phyloP scores from a whole-genome alignment of 1,140 invertebrate genomes.

The Drosophila triauraria region DNA sequence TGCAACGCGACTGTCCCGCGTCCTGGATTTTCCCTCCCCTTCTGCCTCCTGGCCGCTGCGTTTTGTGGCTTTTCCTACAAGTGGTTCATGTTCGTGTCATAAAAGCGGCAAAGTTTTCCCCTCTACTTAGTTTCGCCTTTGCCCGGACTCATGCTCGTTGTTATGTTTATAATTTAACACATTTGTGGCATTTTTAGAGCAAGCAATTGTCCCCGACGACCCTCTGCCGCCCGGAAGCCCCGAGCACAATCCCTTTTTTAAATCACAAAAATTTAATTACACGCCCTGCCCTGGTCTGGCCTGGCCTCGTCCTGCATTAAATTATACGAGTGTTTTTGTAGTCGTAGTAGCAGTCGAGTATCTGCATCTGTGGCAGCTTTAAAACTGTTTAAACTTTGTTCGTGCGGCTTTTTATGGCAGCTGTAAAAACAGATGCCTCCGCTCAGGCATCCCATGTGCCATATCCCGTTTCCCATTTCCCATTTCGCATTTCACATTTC shows the following conservation, averaged over 20 bases:
- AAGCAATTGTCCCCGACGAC: constrained; percentile 65
- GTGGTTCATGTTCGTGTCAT: constrained; percentile 77
- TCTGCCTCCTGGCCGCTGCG: constrained; percentile 36
- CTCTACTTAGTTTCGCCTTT: constrained; percentile 57
- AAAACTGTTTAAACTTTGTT: constrained; percentile 60
- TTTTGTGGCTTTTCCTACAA: constrained; percentile 73
- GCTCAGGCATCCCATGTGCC: constrained; percentile 4
- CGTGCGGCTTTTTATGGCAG: constrained; percentile 68
- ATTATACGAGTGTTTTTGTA: constrained; percentile 55
- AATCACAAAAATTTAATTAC: constrained; percentile 83
- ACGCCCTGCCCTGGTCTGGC: constrained; percentile 58
- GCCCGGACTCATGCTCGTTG: constrained; percentile 44
- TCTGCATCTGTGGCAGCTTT: constrained; percentile 50
- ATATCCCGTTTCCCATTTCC: constrained; percentile 6
- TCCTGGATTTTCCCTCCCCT: constrained; percentile 22
- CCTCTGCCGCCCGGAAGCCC: background rate
- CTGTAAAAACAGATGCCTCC: constrained; percentile 74
- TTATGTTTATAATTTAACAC: constrained; percentile 77
- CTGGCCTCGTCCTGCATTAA: constrained; percentile 62
- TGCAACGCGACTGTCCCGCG: constrained; percentile 46
- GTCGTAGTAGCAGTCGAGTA: constrained; percentile 6
- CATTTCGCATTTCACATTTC: constrained; percentile 10
- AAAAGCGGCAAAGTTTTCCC: constrained; percentile 75
- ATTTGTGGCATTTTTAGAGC: constrained; percentile 82
- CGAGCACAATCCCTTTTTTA: constrained; percentile 55